phyloP scores from a whole-genome alignment of 1,140 invertebrate species.

The Zophobas morio region DNA sequence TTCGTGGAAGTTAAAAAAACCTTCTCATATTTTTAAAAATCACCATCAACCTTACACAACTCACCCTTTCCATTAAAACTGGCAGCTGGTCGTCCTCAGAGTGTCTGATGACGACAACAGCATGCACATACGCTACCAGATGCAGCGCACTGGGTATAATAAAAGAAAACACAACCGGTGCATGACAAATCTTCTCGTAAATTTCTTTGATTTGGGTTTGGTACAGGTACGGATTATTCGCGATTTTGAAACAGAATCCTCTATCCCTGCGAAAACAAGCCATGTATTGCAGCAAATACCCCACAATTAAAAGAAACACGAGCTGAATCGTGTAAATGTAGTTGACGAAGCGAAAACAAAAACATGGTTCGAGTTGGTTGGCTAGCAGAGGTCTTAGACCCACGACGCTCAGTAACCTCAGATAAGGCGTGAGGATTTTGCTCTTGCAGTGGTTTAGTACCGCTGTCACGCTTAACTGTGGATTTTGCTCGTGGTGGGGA shows the following conservation, averaged over 20 bases:
- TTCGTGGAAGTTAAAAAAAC: conserved; percentile 79
- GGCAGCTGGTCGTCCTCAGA: conserved; percentile 90
- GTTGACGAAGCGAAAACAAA: conserved; percentile 73
- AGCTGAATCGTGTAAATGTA: conserved; percentile 80
- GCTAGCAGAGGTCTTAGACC: conserved; percentile 79
- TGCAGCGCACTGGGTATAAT: conserved; percentile 85
- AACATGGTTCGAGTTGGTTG: conserved; percentile 73
- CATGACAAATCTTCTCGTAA: conserved; percentile 76
- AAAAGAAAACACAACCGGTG: conserved; percentile 82
- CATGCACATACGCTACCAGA: conserved; percentile 82
- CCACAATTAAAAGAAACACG: conserved; percentile 75
- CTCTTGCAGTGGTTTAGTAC: conserved; percentile 84
- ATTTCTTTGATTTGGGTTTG: conserved; percentile 44
- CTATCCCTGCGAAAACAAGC: conserved; percentile 83
- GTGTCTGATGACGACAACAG: conserved; percentile 83
- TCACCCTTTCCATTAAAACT: conserved; percentile 90
- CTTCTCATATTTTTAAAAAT: conserved; percentile 63
- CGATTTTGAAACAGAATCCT: conserved; percentile 77
- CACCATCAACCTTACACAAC: conserved; percentile 56
- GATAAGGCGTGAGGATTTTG: conserved; percentile 83
- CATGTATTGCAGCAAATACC: conserved; percentile 84
- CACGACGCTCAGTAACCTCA: conserved; percentile 80
- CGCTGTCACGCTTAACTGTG: conserved; percentile 78
- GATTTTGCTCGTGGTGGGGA: not conserved
- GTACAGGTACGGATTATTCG: conserved; percentile 24